Percentiles rank a stretch among this genome's conserved stretches.
These are phyloP conservation scores for Pyrrhura leucotis DNA, from an alignment of 2,797 vertebrate genomes.

Conservation along the genomic window DNA sequence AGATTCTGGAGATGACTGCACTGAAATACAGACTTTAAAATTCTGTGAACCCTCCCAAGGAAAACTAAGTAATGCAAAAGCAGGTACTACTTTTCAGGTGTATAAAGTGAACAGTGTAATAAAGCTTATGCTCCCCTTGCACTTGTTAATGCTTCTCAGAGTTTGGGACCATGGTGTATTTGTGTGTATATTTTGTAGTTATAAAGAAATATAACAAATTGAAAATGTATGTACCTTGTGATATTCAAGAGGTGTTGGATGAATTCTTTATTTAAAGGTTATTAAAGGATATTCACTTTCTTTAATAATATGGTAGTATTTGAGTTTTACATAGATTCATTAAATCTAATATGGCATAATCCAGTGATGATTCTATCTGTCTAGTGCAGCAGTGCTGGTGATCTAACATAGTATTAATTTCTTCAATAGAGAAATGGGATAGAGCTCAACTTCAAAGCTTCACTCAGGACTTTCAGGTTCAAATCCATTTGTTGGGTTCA, in stretches of 20 bases:
- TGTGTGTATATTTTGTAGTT: neutral
- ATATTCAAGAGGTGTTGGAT: neutral
- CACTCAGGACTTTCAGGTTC: neutral
- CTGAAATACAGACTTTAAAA: neutral
- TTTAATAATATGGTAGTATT: neutral
- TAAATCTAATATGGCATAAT: neutral
- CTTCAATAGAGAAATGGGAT: neutral
- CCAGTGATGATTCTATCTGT: neutral
- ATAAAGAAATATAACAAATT: neutral
- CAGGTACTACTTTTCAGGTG: neutral
- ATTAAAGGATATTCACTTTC: neutral
- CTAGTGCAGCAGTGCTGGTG: neutral
- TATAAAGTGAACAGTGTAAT: neutral
- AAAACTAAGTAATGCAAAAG: neutral
- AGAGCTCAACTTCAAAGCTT: neutral
- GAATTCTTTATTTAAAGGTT: neutral
- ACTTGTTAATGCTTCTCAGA: neutral
- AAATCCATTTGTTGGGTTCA: neutral
- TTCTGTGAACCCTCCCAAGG: neutral
- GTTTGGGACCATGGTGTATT: neutral
- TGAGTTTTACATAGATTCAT: neutral
- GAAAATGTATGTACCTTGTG: neutral
- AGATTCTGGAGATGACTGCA: constrained; percentile 29
- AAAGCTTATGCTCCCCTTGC: neutral
- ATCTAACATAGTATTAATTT: neutral